Percentiles rank a stretch among this genome's conserved stretches.
Evolutionary conservation across 2,888 invertebrate species (phyloP).

Genomic region (Bedellia somnulentella): DNA sequence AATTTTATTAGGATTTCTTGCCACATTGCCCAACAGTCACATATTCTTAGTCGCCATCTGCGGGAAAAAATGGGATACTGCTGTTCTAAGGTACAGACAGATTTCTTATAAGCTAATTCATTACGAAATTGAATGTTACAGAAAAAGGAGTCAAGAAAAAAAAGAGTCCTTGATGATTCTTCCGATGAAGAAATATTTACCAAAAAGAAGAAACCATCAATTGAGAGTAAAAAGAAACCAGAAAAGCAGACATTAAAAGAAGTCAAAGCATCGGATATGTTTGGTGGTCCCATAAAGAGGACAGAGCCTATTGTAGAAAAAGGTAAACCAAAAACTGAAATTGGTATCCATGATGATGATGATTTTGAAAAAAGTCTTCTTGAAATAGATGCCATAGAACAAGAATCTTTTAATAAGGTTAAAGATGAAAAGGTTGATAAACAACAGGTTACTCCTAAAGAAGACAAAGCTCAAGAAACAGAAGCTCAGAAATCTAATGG

Average conservation of each 20-base stretch:
- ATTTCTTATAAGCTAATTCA: too few relatives aligned
- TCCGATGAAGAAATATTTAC: conserved; percentile 32
- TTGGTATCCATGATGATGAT: conserved; percentile 66
- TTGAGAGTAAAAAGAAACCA: conserved; percentile 16
- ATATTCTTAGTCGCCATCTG: too few relatives aligned
- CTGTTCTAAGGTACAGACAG: too few relatives aligned
- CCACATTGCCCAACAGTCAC: too few relatives aligned
- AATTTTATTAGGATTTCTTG: too few relatives aligned
- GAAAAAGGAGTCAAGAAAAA: conserved; percentile 31
- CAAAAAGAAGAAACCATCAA: conserved; percentile 18
- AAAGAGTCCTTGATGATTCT: conserved; percentile 27
- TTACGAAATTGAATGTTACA: too few relatives aligned
- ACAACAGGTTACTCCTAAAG: conserved; percentile 3
- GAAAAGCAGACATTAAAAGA: conserved; percentile 26
- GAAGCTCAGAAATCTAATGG: not conserved
- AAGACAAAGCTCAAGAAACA: not conserved
- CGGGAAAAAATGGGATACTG: too few relatives aligned
- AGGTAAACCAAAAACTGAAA: conserved; percentile 33
- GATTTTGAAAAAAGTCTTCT: conserved; percentile 71
- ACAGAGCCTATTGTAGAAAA: conserved; percentile 47
- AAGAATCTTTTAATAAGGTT: too few relatives aligned
- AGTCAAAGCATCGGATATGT: conserved; percentile 56
- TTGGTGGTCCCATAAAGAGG: conserved; percentile 65
- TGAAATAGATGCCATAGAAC: conserved; percentile 52
- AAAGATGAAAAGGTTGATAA: conserved; percentile 27